Evolutionary conservation across 2,888 invertebrate species (phyloP).

Genomic region (Tetrapedia diversipes): DNA sequence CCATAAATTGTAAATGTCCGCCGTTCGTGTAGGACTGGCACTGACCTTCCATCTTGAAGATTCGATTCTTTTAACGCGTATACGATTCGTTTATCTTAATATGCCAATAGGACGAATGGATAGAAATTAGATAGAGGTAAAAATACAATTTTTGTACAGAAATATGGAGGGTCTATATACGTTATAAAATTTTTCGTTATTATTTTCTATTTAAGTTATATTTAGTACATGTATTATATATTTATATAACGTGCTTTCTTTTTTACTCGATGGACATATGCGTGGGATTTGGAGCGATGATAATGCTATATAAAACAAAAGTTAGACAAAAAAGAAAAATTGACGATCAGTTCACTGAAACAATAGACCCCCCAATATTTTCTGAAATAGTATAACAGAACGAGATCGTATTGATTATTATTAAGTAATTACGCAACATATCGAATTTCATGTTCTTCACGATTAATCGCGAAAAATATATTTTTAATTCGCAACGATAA

Average conservation of each 20-base stretch:
- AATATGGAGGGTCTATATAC: constrained; percentile 63
- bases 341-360: constrained; percentile 7
- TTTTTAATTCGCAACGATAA: constrained; percentile 61
- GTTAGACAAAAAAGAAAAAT: background rate
- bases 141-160: constrained; percentile 59
- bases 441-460: constrained; percentile 69
- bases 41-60: constrained; percentile 57
- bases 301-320: background rate
- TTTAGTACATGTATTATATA: constrained; percentile 13
- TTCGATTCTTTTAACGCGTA: constrained; percentile 37
- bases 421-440: constrained; percentile 73
- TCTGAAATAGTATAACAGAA: constrained; percentile 47
- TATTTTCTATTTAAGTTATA: constrained; percentile 19
- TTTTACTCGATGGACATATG: constrained; percentile 34
- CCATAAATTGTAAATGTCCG: constrained; percentile 71
- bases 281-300: constrained; percentile 27
- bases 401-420: constrained; percentile 65
- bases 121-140: constrained; percentile 59
- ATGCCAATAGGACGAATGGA: constrained; percentile 39
- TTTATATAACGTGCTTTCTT: constrained; percentile 21
- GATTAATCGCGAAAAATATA: constrained; percentile 59
- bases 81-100: constrained; percentile 40
- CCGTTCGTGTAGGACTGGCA: constrained; percentile 58
- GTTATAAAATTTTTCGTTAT: constrained; percentile 29
- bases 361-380: constrained; percentile 63